Conservation (phyloP, 2,113 vertebrate genomes). For the Lophius piscatorius region DNA sequence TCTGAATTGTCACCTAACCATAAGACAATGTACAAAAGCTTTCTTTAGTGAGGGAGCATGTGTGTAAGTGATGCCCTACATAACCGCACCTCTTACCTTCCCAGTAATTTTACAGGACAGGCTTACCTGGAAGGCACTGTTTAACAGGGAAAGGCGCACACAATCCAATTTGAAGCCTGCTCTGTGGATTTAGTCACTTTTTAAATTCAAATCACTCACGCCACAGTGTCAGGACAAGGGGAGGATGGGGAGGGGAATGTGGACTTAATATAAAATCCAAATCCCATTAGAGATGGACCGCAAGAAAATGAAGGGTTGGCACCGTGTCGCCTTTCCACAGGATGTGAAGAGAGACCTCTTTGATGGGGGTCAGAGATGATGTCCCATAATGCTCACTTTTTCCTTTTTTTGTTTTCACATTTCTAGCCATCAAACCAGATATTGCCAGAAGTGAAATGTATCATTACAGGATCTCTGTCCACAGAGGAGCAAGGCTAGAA, state of each 20-base stretch:
- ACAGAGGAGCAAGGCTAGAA: constrained; percentile 73
- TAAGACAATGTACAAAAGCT: constrained; percentile 25
- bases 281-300: constrained; percentile 83
- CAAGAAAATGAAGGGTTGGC: constrained; percentile 78
- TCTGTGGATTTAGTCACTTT: constrained; percentile 78
- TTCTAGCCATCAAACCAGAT: constrained; percentile 72
- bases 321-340: constrained; percentile 67
- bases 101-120: constrained; percentile 66
- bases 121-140: constrained; percentile 62
- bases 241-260: constrained; percentile 61
- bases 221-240: constrained; percentile 68
- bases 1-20: constrained; percentile 21
- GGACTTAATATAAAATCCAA: constrained; percentile 83
- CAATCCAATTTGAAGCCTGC: constrained; percentile 76
- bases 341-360: constrained; percentile 73
- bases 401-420: constrained; percentile 66
- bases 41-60: constrained; percentile 37
- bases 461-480: constrained; percentile 82
- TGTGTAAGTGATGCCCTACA: constrained; percentile 64
- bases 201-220: constrained; percentile 80
- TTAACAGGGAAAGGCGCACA: constrained; percentile 64
- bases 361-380: constrained; percentile 83
- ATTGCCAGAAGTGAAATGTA: constrained; percentile 84
- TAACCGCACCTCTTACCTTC: constrained; percentile 68
- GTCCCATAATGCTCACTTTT: constrained; percentile 70